phyloP scores from a whole-genome alignment of 2,113 vertebrate species.

The Monarcha castaneiventris region DNA sequence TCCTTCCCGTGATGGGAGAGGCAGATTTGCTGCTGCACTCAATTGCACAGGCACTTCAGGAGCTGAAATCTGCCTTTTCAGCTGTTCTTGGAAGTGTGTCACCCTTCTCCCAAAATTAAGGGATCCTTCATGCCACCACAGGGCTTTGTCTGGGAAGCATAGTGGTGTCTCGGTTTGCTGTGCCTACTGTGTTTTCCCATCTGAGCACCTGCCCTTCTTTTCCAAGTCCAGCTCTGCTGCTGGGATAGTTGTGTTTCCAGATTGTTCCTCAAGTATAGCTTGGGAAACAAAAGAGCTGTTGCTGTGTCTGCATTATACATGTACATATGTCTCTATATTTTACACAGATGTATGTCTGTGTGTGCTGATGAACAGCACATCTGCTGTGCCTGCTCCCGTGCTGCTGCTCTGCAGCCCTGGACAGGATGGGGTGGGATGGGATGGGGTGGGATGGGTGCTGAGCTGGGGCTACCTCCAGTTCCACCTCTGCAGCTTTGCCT shows the following conservation, averaged over 20 bases:
- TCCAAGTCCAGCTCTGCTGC: neutral
- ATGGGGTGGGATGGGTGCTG: neutral
- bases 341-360: rapidly evolving
- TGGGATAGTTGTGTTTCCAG: neutral
- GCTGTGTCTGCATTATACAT: neutral
- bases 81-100: neutral
- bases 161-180: neutral
- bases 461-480: neutral
- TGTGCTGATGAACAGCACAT: rapidly evolving
- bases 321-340: rapidly evolving
- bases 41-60: neutral
- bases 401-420: neutral
- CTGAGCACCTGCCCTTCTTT: neutral
- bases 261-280: neutral
- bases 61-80: neutral
- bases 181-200: neutral
- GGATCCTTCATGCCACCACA: neutral
- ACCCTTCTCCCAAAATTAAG: neutral
- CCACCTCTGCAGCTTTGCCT: neutral
- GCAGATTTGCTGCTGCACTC: neutral
- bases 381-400: neutral
- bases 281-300: neutral
- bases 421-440: rapidly evolving
- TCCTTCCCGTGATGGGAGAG: rapidly evolving
- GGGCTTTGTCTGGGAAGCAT: neutral